Conservation (phyloP, 2,888 invertebrate species). For the Sarcophaga variegata region DNA sequence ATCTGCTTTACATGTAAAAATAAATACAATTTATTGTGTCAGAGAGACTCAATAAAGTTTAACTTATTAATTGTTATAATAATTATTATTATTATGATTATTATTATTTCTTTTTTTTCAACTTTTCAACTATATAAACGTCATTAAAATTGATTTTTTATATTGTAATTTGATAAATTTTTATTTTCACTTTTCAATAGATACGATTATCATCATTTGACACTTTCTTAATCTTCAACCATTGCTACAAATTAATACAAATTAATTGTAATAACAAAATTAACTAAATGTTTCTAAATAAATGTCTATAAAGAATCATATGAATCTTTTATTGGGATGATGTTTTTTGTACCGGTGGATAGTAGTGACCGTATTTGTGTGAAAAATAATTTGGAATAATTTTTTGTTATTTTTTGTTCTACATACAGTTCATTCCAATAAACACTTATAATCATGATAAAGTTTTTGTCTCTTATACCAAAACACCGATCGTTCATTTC, state of each 20-base stretch:
- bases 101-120: not conserved
- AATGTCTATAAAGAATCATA: too few relatives aligned
- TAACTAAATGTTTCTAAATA: too few relatives aligned
- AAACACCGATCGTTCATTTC: conserved; percentile 22
- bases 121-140: too few relatives aligned
- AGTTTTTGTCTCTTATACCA: conserved; percentile 38
- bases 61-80: not conserved
- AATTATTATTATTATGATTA: not conserved
- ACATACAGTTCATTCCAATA: not conserved
- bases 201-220: too few relatives aligned
- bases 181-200: too few relatives aligned
- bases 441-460: not conserved
- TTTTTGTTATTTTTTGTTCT: not conserved
- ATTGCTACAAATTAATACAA: too few relatives aligned
- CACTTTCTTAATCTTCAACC: too few relatives aligned
- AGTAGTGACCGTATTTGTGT: not conserved
- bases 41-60: too few relatives aligned
- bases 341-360: not conserved
- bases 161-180: too few relatives aligned
- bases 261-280: too few relatives aligned
- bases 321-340: not conserved
- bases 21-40: too few relatives aligned
- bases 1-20: not conserved
- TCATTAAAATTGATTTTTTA: too few relatives aligned
- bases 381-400: not conserved